Evolutionary conservation across 2,888 invertebrate genomes (phyloP), one percentile per base, ranked within the genome.

Genomic region (Drosophila picticornis): DNA sequence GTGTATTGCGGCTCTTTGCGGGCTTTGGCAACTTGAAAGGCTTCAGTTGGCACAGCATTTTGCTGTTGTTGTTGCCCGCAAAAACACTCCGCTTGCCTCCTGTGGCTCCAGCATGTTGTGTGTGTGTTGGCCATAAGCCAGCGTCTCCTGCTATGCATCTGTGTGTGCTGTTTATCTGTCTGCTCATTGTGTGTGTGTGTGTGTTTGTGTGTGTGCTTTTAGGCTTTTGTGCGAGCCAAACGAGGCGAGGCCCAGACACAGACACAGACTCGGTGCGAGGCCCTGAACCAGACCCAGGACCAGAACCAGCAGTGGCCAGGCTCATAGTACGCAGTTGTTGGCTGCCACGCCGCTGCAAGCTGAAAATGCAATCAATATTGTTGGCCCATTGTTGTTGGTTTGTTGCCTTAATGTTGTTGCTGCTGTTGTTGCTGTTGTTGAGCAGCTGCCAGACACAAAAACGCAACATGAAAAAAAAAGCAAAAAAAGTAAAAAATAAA

Each of bases 311-410:
- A 71, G 62, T 38, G 40, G 38, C 9, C 40, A 29, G 57, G 66
- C 74, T 75, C 56, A 62, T 22, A 36, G 76, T 62, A 46, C 65
- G 61, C 70, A 59, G 62, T 66, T 67, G 57, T 60, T 43, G 68
- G 77, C 60, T 77, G 71, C 55, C 38, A 29, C 51, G 60, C 60
- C 38, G 68, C 75, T 90, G 84, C 84, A 82, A 80, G 69, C 86
- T 74, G 83, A 82, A 91, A 90, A 90, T 90, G 91, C 91, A 89
- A 91, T 90, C 90, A 91, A 90, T 90, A 91, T 88, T 89, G 81
- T 50, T 67, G 84, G 65, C 64, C 64, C 77, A 70, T 74, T 75
- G 77, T 77, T 46, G 46, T 46, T 46, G 46, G 46, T 71, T 73
- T 76, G 50, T 19, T 50, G 46, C 46, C 50, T 27, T 27, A 27